Conservation (phyloP, 2,113 vertebrate species). For the Dipodomys spectabilis region DNA sequence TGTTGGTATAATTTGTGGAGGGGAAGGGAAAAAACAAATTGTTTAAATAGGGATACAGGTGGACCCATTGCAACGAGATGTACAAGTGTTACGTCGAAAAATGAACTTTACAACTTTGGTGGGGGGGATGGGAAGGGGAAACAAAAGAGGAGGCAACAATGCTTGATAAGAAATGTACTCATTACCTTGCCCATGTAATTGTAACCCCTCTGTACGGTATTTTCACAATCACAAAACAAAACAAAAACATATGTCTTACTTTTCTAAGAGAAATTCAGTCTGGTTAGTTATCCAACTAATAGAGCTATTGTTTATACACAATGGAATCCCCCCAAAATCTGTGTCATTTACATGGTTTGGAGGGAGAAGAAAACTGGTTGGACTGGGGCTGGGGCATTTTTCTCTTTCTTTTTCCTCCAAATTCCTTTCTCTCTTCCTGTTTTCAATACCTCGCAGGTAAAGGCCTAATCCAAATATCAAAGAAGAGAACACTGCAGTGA, state of each 20-base stretch:
- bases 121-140: no score
- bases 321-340: neutral
- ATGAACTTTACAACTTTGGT: no score
- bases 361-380: neutral
- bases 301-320: neutral
- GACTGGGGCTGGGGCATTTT: neutral
- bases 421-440: constrained; percentile 3
- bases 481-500: neutral
- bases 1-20: no score
- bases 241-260: neutral
- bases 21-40: no score
- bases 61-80: no score
- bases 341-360: neutral
- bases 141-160: no score
- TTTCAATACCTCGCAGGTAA: constrained; percentile 30
- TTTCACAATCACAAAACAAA: no score
- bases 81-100: no score
- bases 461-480: neutral
- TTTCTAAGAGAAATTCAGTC: neutral
- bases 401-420: constrained; percentile 19
- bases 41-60: no score
- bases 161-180: no score
- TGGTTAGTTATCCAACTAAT: neutral
- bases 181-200: no score
- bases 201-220: no score